Evolutionary conservation across 2,797 vertebrate genomes (phyloP), one percentile per base, ranked within the genome.

Genomic region (Semotilus atromaculatus): DNA sequence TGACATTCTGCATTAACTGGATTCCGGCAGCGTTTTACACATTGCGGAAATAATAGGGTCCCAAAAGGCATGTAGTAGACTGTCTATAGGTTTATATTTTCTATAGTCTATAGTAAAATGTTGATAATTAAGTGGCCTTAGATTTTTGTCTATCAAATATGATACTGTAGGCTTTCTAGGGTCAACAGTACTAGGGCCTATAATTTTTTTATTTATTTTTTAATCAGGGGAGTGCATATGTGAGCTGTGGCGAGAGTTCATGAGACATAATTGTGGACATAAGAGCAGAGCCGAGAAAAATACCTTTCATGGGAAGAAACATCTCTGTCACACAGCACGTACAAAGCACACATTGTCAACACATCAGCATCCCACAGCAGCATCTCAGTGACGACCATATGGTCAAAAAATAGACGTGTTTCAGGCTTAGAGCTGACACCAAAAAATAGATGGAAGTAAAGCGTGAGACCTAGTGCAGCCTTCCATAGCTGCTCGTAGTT

Each of bases 291-390:
- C 26, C 10, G 53, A 64, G 38, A 85, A 70, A 83, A 78, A 86
- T 83, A 72, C 73, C 74, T 87, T 51, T 0, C 84, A 85, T 48
- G 81, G 43, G 83, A 71, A 68, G 43, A 85, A 67, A 64, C 83
- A 68, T 79, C 38, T 87, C 83, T 81, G 82, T 88, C 78, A 72
- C 79, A 5, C 88, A 90, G 89, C 73, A n/a, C 43, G 81, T 82
- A 86, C 86, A 88, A 84, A 86, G 83, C 81, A 80, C 86, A 89
- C 85, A 86, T 83, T 88, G 81, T 86, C 62, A 81, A 85, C 84
- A 89, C 89, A 88, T 90, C 88, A 88, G 88, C 81, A 88, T 88
- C 86, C 85, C 83, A 73, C 81, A 89, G 85, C 85, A 79, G 85
- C 82, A 66, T 80, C 73, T 77, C 80, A 43, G 71, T 72, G 51